A percentile compares a stretch with the other conserved stretches of the same genome.
Evolutionary conservation across 2,113 vertebrate species (phyloP).

Genomic region (Bambusicola thoracicus): DNA sequence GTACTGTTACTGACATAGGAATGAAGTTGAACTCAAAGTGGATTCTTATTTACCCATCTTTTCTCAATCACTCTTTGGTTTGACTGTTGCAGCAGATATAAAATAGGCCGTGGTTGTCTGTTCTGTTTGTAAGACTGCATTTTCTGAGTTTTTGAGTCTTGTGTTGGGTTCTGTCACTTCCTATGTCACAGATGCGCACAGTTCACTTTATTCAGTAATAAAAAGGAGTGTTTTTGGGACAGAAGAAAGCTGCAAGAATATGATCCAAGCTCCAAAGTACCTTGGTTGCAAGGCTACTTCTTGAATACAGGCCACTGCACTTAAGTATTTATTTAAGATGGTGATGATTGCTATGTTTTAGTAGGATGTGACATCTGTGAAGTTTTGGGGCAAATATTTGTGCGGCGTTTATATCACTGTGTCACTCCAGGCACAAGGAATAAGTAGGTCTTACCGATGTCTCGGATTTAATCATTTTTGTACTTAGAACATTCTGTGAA

Average conservation of each 20-base stretch:
- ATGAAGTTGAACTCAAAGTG: rapidly evolving
- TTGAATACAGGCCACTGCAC: not conserved
- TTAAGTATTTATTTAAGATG: not conserved
- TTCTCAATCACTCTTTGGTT: not conserved
- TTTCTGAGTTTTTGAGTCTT: not conserved
- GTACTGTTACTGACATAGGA: not conserved
- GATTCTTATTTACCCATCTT: not conserved
- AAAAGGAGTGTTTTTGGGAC: not conserved
- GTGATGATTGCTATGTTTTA: not conserved
- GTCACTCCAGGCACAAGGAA: not conserved
- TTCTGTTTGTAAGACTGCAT: not conserved
- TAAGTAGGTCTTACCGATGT: not conserved
- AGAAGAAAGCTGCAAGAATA: not conserved
- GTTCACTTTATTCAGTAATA: not conserved
- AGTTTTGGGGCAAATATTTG: not conserved
- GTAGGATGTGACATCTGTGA: not conserved
- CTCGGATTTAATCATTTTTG: not conserved
- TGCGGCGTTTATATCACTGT: not conserved
- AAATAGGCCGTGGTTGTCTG: not conserved
- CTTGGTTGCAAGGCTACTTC: not conserved
- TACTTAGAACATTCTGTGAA: not conserved
- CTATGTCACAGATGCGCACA: not conserved
- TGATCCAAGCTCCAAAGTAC: not conserved
- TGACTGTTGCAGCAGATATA: not conserved
- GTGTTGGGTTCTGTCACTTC: not conserved